These are phyloP conservation scores for Sitta europaea DNA, from an alignment of 2,113 vertebrate species.

Conservation along the genomic window DNA sequence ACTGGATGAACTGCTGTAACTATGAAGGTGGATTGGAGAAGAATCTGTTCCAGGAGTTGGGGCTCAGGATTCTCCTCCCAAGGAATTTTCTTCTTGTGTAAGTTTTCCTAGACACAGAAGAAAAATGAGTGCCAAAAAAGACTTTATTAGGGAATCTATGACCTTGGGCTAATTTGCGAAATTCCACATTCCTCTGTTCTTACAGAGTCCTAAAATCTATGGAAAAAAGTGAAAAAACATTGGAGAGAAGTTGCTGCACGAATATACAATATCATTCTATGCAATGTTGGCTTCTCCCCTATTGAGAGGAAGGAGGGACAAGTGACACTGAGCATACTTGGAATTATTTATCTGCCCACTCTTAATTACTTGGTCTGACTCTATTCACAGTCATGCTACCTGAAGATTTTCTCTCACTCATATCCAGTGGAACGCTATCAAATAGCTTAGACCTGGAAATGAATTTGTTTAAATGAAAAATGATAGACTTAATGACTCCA, in stretches of 20 bases:
- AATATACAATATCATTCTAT: background rate
- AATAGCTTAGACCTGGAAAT: background rate
- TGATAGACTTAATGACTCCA: background rate
- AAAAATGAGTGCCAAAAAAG: background rate
- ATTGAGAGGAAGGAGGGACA: background rate
- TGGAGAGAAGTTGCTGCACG: background rate
- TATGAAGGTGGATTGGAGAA: background rate
- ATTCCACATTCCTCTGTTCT: slow-evolving; percentile 9
- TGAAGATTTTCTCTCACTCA: background rate
- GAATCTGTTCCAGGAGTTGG: background rate
- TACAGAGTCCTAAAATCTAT: background rate
- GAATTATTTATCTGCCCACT: slow-evolving; percentile 19
- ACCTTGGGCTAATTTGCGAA: background rate
- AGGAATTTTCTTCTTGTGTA: background rate
- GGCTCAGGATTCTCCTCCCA: background rate
- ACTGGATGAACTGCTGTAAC: background rate
- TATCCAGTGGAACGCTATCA: background rate
- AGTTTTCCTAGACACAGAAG: background rate
- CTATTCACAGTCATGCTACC: background rate
- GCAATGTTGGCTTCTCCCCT: background rate
- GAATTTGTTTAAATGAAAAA: background rate
- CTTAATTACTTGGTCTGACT: background rate
- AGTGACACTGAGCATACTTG: background rate
- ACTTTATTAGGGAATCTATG: background rate
- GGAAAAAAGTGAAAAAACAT: background rate